Evolutionary conservation across 1,140 invertebrate genomes (phyloP), one percentile per base, ranked within the genome.

Genomic region (Parapsyche elsis): DNA sequence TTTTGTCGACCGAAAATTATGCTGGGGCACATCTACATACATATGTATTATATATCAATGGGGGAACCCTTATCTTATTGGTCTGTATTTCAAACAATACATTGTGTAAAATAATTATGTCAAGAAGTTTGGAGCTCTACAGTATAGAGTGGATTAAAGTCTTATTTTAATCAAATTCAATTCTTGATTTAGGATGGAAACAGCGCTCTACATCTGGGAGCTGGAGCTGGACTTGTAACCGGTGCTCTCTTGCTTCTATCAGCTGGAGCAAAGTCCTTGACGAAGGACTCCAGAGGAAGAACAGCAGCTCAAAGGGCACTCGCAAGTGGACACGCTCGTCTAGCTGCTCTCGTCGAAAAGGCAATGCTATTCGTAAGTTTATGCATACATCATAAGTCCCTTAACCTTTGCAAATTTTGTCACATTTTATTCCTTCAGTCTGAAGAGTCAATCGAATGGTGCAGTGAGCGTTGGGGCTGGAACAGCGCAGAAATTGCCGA

Each of bases 201-300:
- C 84, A 94, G 92, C 70, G 92, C 92, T 12, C 86, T 94, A 1
- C 93, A 94, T 85, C 90, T 91, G 85, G 92, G 93, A 23, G 92
- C 93, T 2, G 84, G 86, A n/a, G 91, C 90, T 61, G 93, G 93
- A 1, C 86, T 94, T n/a, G 90, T 90, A 80, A 87, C 90, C 76
- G 92, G 92, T 87, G 92, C 92, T 10, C 92, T 93, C 86, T 85
- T 92, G 12, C 85, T 94, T 10, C 87, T 93, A n/a, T 87, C 88
- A 19, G 88, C 91, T 84, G 91, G 91, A 26, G 89, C 92, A 19
- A 90, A 91, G 5, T 84, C 93, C 19, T 93, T 93, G 83, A 83
- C 90, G 21, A 92, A 93, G 86, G 94, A 94, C 85, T 88, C 88
- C 49, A 44, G 59, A 23, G 76, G 79, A 23, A 71, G 81, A 53